Conservation (phyloP, 1,140 invertebrate genomes). For the Conus betulinus region DNA sequence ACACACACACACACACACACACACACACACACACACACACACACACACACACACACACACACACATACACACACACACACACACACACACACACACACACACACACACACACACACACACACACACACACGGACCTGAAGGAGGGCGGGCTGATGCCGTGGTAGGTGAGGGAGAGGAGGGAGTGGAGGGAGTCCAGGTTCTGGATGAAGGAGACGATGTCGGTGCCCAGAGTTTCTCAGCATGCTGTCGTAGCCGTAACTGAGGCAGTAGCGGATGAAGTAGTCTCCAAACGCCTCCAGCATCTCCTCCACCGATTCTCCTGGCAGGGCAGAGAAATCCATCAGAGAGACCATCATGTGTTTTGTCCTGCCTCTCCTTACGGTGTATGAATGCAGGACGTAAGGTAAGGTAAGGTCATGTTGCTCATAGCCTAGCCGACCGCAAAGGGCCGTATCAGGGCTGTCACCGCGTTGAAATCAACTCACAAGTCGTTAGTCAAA, state of each 20-base stretch:
- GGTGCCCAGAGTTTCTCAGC: conserved; percentile 69
- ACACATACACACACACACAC: neutral
- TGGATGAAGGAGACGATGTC: conserved; percentile 72
- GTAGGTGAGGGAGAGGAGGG: conserved; percentile 68
- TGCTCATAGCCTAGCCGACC: too few relatives aligned
- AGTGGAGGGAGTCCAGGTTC: conserved; percentile 73
- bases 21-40: neutral
- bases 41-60: neutral
- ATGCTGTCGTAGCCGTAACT: conserved; percentile 73
- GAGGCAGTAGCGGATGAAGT: conserved; percentile 71
- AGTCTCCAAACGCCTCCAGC: conserved; percentile 72
- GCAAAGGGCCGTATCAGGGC: too few relatives aligned
- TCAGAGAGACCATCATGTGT: neutral
- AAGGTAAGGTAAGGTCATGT: too few relatives aligned
- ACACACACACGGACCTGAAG: conserved; percentile 67
- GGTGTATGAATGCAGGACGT: too few relatives aligned
- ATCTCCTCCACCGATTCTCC: conserved; percentile 55
- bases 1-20: too few relatives aligned
- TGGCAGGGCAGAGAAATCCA: conserved; percentile 48
- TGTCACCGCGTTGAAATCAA: too few relatives aligned
- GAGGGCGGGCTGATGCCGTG: conserved; percentile 71
- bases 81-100: conserved; percentile 8
- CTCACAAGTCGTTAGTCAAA: too few relatives aligned
- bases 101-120: conserved; percentile 1
- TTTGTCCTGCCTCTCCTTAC: too few relatives aligned